These are phyloP conservation scores for Drosophila yooni DNA, from an alignment of 2,888 invertebrate genomes.

Conservation along the genomic window DNA sequence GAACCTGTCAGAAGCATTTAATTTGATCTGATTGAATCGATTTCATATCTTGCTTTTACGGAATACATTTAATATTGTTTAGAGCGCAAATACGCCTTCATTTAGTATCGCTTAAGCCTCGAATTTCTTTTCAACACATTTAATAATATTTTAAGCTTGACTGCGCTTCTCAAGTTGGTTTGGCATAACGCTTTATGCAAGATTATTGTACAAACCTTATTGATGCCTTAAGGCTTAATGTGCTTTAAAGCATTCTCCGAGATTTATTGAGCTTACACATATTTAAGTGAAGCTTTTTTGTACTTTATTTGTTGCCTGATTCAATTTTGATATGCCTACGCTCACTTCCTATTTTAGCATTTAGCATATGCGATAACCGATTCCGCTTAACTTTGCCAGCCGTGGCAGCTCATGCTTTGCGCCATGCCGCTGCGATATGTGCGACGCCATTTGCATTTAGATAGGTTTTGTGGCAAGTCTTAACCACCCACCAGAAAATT, in stretches of 20 bases:
- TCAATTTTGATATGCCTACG: neutral
- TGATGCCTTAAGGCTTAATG: neutral
- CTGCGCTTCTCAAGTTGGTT: neutral
- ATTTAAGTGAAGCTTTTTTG: neutral
- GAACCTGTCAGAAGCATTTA: neutral
- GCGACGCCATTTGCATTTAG: neutral
- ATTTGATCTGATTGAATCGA: neutral
- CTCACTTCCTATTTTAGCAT: neutral
- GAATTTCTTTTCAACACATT: neutral
- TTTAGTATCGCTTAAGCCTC: neutral
- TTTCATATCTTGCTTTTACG: neutral
- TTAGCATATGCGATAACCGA: neutral
- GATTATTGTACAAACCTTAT: neutral
- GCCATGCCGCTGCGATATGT: constrained; percentile 3
- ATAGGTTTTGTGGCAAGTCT: constrained; percentile 3
- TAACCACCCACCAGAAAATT: neutral
- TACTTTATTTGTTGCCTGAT: neutral
- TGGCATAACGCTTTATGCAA: neutral
- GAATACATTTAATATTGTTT: neutral
- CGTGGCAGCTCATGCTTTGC: neutral
- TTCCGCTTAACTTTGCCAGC: neutral
- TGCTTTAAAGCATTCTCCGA: neutral
- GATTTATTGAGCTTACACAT: neutral
- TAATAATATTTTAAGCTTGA: neutral
- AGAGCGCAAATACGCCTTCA: fast-evolving